These are phyloP conservation scores for Heliornis fulica DNA, from an alignment of 2,113 vertebrate species.

Conservation along the genomic window DNA sequence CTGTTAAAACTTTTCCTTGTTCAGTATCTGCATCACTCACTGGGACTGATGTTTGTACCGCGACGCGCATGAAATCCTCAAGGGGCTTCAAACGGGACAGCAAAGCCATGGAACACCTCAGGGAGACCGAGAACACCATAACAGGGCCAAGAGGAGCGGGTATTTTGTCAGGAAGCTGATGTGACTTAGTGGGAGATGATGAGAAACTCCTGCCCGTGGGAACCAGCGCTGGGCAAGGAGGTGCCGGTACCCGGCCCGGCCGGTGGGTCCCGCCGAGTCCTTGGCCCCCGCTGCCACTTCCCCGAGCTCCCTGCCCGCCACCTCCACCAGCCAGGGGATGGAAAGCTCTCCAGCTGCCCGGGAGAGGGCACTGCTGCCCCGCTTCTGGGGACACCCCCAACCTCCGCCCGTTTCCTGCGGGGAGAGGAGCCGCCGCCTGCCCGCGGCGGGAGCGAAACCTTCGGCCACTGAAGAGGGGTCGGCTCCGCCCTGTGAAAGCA, in stretches of 20 bases:
- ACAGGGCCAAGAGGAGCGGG: fast-evolving
- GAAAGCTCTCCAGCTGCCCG: fast-evolving
- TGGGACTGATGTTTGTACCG: background rate
- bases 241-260: fast-evolving
- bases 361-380: conserved; percentile 47
- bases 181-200: background rate
- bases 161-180: background rate
- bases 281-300: background rate
- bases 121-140: too few species aligned
- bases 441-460: too few species aligned
- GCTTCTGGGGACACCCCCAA: background rate
- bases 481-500: too few species aligned
- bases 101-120: background rate
- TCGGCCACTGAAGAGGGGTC: too few species aligned
- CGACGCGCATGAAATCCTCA: fast-evolving
- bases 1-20: background rate
- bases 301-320: fast-evolving
- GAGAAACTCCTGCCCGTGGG: background rate
- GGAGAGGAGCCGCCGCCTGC: too few species aligned
- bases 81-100: background rate
- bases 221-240: background rate
- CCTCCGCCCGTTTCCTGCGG: fast-evolving
- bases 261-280: fast-evolving
- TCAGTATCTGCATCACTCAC: background rate
- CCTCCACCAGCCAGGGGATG: background rate